phyloP scores from a whole-genome alignment of 2,113 vertebrate species.

The Lamprotornis superbus region DNA sequence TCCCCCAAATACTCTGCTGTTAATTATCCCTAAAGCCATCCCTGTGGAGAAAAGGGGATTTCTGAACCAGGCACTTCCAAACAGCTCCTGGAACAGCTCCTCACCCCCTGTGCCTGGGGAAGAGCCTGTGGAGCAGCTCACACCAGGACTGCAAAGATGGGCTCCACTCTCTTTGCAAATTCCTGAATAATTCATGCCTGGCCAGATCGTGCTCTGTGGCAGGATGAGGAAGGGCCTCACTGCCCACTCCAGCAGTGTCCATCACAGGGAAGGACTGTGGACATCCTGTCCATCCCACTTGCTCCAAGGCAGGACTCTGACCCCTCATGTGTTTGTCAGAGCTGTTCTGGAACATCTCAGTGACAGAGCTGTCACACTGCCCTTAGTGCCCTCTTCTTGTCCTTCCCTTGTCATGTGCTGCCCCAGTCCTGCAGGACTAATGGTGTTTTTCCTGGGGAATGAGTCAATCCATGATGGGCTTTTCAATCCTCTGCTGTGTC shows the following conservation, averaged over 20 bases:
- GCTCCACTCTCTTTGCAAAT: not conserved
- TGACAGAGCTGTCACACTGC: not conserved
- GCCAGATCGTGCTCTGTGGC: accelerated
- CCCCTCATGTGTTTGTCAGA: not conserved
- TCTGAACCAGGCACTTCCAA: not conserved
- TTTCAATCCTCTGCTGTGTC: not conserved
- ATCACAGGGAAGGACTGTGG: not conserved
- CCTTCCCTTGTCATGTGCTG: not conserved
- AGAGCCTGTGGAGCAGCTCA: not conserved
- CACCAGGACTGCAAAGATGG: not conserved
- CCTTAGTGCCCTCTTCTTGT: not conserved
- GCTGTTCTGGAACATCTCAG: not conserved
- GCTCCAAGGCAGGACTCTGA: not conserved
- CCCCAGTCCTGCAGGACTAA: not conserved
- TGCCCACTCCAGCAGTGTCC: not conserved
- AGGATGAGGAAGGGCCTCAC: not conserved
- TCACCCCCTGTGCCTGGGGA: not conserved
- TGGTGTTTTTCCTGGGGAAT: not conserved
- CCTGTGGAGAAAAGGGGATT: not conserved
- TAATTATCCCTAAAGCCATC: not conserved
- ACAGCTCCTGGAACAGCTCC: not conserved
- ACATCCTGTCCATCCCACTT: not conserved
- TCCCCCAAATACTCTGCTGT: not conserved
- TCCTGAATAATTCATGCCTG: not conserved
- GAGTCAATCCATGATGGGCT: not conserved